Evolutionary conservation across 37 sponge, comb jelly and placozoan genomes (phyloP).

Genomic region (Haliclona indistincta): DNA sequence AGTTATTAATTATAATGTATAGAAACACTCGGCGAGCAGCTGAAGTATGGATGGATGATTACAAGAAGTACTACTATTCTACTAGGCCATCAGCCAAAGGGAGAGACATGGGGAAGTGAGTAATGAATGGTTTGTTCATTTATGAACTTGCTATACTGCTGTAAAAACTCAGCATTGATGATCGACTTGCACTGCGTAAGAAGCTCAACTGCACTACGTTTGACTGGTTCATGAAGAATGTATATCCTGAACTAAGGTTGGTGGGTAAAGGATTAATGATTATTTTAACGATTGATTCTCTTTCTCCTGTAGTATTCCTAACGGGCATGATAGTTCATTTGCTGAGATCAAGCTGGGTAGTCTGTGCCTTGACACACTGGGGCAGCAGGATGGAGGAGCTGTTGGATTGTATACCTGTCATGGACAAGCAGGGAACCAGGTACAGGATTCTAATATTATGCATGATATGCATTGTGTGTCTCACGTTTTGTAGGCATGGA

Average conservation of each 20-base stretch:
- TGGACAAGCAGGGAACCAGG: conserved; percentile 90
- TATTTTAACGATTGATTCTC: not conserved
- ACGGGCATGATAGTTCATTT: conserved; percentile 14
- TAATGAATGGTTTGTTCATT: not conserved
- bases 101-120: conserved; percentile 43
- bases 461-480: too few relatives aligned
- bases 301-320: conserved; percentile 52
- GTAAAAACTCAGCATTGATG: conserved; percentile 51
- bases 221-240: conserved; percentile 86
- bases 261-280: conserved; percentile 11
- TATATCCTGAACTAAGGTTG: conserved; percentile 87
- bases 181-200: conserved; percentile 61
- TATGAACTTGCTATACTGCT: not conserved
- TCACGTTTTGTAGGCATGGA: conserved; percentile 29
- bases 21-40: conserved; percentile 89
- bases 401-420: conserved; percentile 84
- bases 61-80: conserved; percentile 82
- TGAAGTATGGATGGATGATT: conserved; percentile 99
- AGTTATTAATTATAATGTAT: not conserved
- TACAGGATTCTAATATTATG: conserved; percentile 2
- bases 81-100: conserved; percentile 75
- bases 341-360: conserved; percentile 64
- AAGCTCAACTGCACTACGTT: conserved; percentile 81
- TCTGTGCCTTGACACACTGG: conserved; percentile 87
- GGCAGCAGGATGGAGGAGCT: conserved; percentile 20